A percentile compares a stretch with the other conserved stretches of the same genome.
These are phyloP conservation scores for Invenusta paracnida DNA, from an alignment of 2,888 invertebrate species.

Conservation along the genomic window DNA sequence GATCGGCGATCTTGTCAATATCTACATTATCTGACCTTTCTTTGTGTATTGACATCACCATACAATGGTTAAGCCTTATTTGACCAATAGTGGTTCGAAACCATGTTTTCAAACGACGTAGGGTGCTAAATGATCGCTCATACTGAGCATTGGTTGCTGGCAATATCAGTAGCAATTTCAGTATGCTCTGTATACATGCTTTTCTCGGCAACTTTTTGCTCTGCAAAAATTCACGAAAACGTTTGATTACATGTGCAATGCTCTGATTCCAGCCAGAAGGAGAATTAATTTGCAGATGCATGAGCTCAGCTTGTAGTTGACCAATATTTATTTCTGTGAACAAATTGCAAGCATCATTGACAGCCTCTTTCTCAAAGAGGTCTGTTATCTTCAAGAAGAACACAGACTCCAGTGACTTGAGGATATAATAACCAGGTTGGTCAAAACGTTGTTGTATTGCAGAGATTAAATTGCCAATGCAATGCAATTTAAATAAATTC, in stretches of 20 bases:
- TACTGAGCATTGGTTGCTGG: slow-evolving; percentile 25
- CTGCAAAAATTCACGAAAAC: slow-evolving; percentile 7
- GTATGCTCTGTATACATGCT: slow-evolving; percentile 19
- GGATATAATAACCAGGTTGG: slow-evolving; percentile 5
- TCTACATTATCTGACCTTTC: not conserved
- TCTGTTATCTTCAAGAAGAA: slow-evolving; percentile 26
- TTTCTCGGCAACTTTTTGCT: slow-evolving; percentile 24
- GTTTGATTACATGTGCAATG: slow-evolving; percentile 19
- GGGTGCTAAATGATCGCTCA: slow-evolving; percentile 15
- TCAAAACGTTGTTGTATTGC: slow-evolving; percentile 23
- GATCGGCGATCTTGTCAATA: not conserved
- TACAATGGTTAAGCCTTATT: not conserved
- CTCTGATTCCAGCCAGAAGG: slow-evolving; percentile 18
- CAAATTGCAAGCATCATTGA: slow-evolving; percentile 27
- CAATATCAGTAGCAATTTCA: slow-evolving; percentile 17
- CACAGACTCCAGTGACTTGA: slow-evolving; percentile 19
- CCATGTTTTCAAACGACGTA: slow-evolving; percentile 14
- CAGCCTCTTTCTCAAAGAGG: slow-evolving; percentile 6
- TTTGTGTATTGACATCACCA: not conserved
- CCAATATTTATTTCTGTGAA: slow-evolving; percentile 8
- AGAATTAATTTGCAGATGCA: slow-evolving; percentile 16
- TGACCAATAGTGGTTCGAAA: not conserved
- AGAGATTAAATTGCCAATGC: slow-evolving; percentile 21
- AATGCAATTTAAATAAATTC: slow-evolving; percentile 12
- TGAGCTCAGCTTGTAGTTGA: slow-evolving; percentile 18